A percentile compares a stretch with the other conserved stretches of the same genome.
These are phyloP conservation scores for Priocnemis perturbator DNA, from an alignment of 2,888 invertebrate species.

Conservation along the genomic window DNA sequence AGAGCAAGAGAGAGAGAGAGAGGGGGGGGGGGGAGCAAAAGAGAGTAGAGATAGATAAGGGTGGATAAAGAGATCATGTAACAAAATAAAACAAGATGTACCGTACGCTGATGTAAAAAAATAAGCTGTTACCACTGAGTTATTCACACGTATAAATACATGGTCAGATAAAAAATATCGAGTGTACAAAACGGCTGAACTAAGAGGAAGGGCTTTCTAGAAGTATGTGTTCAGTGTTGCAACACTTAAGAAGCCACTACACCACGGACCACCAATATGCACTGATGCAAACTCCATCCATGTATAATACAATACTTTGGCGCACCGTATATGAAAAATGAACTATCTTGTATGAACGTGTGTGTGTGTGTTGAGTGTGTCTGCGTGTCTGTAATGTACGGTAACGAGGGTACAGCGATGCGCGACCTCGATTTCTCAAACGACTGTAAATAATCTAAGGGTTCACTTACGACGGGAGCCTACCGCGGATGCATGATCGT, in stretches of 20 bases:
- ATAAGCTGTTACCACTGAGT: constrained; percentile 7
- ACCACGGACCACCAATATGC: constrained; percentile 63
- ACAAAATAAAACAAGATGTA: constrained; percentile 19
- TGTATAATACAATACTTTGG: constrained; percentile 23
- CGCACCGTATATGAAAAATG: constrained; percentile 12
- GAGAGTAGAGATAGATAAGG: constrained; percentile 4
- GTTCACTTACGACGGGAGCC: no score
- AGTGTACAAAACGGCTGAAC: constrained; percentile 48
- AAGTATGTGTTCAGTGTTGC: constrained; percentile 45
- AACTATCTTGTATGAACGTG: background rate
- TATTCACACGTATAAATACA: constrained; percentile 48
- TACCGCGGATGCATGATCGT: background rate
- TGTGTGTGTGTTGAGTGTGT: background rate
- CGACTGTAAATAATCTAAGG: no score
- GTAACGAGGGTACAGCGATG: background rate
- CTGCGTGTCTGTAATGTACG: background rate
- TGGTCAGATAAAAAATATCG: constrained; percentile 45
- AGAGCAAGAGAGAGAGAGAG: constrained; percentile 38
- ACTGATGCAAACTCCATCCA: constrained; percentile 48
- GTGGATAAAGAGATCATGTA: background rate
- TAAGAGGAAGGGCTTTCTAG: constrained; percentile 49
- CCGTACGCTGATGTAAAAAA: constrained; percentile 32
- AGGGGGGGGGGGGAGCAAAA: constrained; percentile 18
- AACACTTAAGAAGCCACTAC: constrained; percentile 67
- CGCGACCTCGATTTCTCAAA: no score